Conservation (phyloP, 1,140 invertebrate species). For the Rhopalosiphum maidis region DNA sequence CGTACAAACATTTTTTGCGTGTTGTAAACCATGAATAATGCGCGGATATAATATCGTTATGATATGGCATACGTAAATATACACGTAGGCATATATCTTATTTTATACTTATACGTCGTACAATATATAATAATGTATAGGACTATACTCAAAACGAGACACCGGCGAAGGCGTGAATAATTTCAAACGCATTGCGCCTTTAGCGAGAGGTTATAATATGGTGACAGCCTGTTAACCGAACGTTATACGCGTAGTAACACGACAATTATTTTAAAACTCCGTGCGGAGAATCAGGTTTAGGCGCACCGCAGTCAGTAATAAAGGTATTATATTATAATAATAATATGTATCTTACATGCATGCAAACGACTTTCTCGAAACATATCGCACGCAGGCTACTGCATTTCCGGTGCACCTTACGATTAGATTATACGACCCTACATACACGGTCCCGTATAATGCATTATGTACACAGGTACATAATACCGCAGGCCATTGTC, state of each 20-base stretch:
- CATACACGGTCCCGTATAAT: background rate
- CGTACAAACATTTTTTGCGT: background rate
- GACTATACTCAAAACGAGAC: background rate
- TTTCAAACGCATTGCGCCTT: background rate
- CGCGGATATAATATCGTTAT: background rate
- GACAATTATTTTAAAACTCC: background rate
- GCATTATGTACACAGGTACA: no score
- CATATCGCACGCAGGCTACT: conserved; percentile 26
- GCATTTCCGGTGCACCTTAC: conserved; percentile 4
- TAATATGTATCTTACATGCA: background rate
- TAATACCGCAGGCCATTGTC: background rate
- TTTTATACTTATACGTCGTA: background rate
- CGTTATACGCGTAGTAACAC: background rate
- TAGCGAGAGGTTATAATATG: background rate
- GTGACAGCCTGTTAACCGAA: background rate
- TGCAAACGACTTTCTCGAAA: background rate
- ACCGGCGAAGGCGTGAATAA: background rate
- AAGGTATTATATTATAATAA: background rate
- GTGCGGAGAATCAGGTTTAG: background rate
- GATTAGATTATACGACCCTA: background rate
- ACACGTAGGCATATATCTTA: background rate
- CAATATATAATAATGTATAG: background rate
- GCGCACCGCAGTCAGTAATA: background rate
- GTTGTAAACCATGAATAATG: background rate
- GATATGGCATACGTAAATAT: no score